Base-by-base conservation (phyloP, 2,113 vertebrate genomes). In the Proterorhinus semilunaris region DNA sequence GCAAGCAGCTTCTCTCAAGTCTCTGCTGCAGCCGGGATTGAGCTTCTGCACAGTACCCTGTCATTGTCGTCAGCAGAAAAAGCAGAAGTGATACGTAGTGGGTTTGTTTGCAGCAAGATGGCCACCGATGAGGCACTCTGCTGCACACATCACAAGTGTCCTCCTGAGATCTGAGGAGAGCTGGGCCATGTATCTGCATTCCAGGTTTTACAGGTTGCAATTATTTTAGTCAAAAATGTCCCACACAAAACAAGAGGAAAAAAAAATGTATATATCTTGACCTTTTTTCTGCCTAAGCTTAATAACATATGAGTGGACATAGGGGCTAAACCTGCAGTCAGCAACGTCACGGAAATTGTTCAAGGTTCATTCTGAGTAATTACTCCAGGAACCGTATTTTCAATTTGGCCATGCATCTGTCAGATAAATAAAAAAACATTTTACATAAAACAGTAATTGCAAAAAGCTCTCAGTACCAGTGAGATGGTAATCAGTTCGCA, bases 331-430 rank as follows among this genome's bases (percentile, higher is more conserved):
- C 2, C 27, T 4, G 4, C 27, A 2, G 27, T 36, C 27, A 36
- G 4, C 27, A 36, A 36, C 2, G 27, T 36, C 27, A 53, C 74
- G 73, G 75, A 88, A 80, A 75, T 76, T 72, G 72, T 71, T 67
- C 77, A 73, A 85, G 73, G 82, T 21, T 21, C 27, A 36, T 36
- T 36, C 27, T 4, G 27, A 36, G 27, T 36, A 36, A 36, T 36
- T 36, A 36, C 78, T 85, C 75, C 90, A 89, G 88, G 89, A 92
- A 87, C 75, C 73, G 80, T 75, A 72, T 82, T 89, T 91, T 89
- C 87, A 82, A 64, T 9, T 43, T 71, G 54, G 76, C 68, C 83
- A 74, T 77, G 78, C 73, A 77, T 91, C 87, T 82, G 17, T 69
- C 69, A 80, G 76, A 83, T 72, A 78, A 65, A 68, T 59, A 68